Percentiles rank a stretch among this genome's conserved stretches.
phyloP scores from a whole-genome alignment of 2,888 invertebrate genomes.

The Quadriops clusia region DNA sequence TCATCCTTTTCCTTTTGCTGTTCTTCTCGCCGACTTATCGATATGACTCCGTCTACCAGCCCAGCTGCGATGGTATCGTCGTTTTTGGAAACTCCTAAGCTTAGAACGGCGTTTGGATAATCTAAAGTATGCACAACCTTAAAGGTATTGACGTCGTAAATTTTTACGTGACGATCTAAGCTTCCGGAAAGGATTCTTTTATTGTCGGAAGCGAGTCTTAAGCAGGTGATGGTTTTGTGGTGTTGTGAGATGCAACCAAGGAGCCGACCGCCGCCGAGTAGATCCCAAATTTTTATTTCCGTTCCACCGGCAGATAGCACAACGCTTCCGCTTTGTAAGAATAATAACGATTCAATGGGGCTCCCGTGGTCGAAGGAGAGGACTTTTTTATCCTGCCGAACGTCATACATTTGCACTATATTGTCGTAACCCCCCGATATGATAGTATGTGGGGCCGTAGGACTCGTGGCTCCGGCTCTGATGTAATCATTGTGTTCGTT shows the following conservation, averaged over 20 bases:
- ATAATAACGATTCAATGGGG: conserved; percentile 80
- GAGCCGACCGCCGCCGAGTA: conserved; percentile 74
- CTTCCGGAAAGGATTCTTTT: conserved; percentile 79
- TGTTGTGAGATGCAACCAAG: conserved; percentile 80
- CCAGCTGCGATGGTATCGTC: conserved; percentile 84
- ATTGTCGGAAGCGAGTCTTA: conserved; percentile 70
- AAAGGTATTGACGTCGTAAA: conserved; percentile 79
- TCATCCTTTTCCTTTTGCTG: conserved; percentile 30
- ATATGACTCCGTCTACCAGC: conserved; percentile 85
- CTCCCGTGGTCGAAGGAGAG: conserved; percentile 74
- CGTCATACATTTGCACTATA: conserved; percentile 78
- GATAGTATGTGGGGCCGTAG: conserved; percentile 61
- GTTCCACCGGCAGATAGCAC: conserved; percentile 87
- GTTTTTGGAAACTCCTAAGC: conserved; percentile 61
- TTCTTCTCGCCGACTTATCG: conserved; percentile 67
- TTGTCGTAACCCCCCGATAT: conserved; percentile 86
- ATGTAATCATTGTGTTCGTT: conserved; percentile 69
- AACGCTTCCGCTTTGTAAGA: conserved; percentile 80
- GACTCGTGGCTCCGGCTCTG: conserved; percentile 70
- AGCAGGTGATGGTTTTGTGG: conserved; percentile 88
- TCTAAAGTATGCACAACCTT: conserved; percentile 80
- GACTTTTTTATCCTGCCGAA: conserved; percentile 56
- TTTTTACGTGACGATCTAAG: conserved; percentile 85
- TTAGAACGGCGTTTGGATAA: conserved; percentile 83
- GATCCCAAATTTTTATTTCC: conserved; percentile 88